Evolutionary conservation across 2,888 invertebrate species (phyloP).

Genomic region (Ceraclea dissimilis): DNA sequence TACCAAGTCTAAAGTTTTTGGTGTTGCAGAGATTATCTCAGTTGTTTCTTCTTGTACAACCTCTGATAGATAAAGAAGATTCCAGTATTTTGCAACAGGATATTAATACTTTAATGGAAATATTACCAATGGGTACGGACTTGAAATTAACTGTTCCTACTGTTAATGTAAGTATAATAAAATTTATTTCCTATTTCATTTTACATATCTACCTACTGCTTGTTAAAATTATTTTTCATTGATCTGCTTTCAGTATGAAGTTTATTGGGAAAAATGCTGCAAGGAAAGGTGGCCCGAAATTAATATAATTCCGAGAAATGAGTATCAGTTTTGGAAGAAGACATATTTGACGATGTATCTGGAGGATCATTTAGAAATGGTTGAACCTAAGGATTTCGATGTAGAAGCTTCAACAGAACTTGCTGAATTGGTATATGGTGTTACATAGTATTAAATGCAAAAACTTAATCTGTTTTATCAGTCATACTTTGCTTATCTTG

Average conservation of each 20-base stretch:
- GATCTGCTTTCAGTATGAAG: constrained; percentile 39
- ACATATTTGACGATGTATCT: constrained; percentile 43
- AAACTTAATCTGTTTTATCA: too few relatives aligned
- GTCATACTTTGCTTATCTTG: too few relatives aligned
- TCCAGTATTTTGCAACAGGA: constrained; percentile 47
- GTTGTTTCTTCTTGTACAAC: constrained; percentile 43
- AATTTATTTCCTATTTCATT: not conserved
- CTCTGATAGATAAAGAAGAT: constrained; percentile 36
- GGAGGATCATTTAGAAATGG: constrained; percentile 41
- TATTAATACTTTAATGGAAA: constrained; percentile 51
- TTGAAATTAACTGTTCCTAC: constrained; percentile 48
- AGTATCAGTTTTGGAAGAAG: constrained; percentile 54
- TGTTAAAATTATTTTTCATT: not conserved
- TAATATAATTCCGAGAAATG: constrained; percentile 33
- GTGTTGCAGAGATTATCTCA: constrained; percentile 36
- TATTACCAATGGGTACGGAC: constrained; percentile 51
- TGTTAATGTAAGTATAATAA: constrained; percentile 38
- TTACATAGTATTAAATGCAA: not conserved
- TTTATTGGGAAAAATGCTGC: constrained; percentile 56
- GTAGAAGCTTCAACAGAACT: constrained; percentile 40
- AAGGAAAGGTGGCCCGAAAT: constrained; percentile 36
- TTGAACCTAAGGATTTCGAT: constrained; percentile 40
- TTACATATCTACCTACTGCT: not conserved
- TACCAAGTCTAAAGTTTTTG: constrained; percentile 38
- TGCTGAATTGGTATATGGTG: constrained; percentile 32